Conservation (phyloP, 2,797 vertebrate species). For the Gallinago solitaria region DNA sequence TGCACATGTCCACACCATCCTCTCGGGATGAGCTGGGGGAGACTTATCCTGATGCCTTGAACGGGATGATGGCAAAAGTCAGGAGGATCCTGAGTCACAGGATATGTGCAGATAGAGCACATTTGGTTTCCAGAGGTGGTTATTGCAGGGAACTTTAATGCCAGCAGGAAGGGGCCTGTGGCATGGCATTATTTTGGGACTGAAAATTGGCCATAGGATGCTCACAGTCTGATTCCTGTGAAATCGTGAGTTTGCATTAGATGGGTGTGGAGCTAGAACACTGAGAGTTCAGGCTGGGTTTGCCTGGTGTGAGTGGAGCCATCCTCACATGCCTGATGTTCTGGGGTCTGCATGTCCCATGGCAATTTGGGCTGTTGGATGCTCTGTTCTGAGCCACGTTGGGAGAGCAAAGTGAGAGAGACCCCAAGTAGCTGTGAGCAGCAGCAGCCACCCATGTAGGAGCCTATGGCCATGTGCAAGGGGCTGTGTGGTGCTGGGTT, state of each 20-base stretch:
- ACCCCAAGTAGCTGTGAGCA: not conserved
- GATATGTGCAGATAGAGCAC: not conserved
- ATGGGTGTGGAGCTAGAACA: not conserved
- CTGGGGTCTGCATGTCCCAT: not conserved
- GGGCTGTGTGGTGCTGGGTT: not conserved
- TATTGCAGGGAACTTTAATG: not conserved
- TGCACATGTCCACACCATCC: accelerated
- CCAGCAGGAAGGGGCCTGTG: accelerated
- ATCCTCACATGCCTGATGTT: not conserved
- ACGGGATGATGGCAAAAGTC: not conserved
- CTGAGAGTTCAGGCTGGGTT: not conserved
- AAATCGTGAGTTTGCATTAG: not conserved
- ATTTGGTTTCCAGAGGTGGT: not conserved
- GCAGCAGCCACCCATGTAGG: not conserved
- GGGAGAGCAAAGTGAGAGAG: not conserved
- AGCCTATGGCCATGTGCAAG: not conserved
- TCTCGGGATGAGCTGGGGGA: accelerated
- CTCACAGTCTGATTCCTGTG: not conserved
- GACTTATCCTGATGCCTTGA: accelerated
- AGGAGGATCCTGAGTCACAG: not conserved
- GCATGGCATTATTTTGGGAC: not conserved
- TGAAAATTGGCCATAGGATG: not conserved
- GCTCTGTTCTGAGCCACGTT: accelerated
- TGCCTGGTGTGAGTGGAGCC: not conserved
- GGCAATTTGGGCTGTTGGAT: not conserved